phyloP scores from a whole-genome alignment of 2,113 vertebrate genomes.

The Colossoma macropomum region DNA sequence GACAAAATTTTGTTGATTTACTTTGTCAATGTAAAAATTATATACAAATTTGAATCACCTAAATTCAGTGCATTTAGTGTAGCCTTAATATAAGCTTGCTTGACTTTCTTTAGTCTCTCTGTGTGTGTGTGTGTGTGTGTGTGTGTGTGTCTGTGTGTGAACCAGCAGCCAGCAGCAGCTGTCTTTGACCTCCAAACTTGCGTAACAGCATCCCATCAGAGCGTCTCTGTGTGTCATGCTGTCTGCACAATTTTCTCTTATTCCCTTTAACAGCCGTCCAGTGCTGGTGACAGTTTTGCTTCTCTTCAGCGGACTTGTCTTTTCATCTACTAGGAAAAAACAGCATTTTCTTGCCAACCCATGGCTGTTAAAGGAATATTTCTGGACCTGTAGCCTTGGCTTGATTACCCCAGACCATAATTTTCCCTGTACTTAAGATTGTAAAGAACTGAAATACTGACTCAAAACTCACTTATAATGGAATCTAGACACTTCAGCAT shows the following conservation, averaged over 20 bases:
- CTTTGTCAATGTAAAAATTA: too few relatives aligned
- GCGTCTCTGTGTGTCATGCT: slow-evolving; percentile 18
- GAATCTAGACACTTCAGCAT: neutral
- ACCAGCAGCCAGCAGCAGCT: slow-evolving; percentile 7
- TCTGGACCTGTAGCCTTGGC: neutral
- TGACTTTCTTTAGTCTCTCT: too few relatives aligned
- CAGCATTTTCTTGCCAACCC: neutral
- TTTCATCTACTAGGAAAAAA: neutral
- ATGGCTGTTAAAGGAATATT: neutral
- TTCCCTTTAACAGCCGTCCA: slow-evolving; percentile 17
- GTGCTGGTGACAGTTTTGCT: slow-evolving; percentile 29
- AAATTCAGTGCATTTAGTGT: too few relatives aligned
- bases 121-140: neutral
- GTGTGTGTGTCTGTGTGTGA: neutral
- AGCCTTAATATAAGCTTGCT: too few relatives aligned
- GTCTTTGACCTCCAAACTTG: slow-evolving; percentile 35
- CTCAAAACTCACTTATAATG: neutral
- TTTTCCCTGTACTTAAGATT: neutral
- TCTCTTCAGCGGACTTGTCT: slow-evolving; percentile 9
- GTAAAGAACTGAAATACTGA: neutral
- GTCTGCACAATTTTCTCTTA: slow-evolving; percentile 25
- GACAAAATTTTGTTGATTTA: too few relatives aligned
- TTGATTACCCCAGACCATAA: neutral
- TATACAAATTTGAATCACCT: too few relatives aligned
- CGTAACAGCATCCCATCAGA: slow-evolving; percentile 26